Conservation (phyloP, 2,797 vertebrate species). For the Petrocephalus sullivani region DNA sequence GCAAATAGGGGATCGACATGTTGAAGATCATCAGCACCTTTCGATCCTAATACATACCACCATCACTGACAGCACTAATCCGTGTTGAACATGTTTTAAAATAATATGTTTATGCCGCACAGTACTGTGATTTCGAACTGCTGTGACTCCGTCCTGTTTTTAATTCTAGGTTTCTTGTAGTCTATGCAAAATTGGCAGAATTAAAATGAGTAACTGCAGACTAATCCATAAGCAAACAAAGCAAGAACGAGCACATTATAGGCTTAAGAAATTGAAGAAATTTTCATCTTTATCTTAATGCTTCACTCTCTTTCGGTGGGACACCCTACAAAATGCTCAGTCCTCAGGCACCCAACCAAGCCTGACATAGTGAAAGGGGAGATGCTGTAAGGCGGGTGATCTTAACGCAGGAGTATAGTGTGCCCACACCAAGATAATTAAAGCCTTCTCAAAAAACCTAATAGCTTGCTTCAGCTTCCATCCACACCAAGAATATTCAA, state of each 20-base stretch:
- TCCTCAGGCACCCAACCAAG: background rate
- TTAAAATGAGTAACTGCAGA: background rate
- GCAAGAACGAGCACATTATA: background rate
- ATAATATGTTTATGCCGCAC: background rate
- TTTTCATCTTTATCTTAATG: conserved; percentile 1
- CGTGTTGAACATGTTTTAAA: background rate
- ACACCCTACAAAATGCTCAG: background rate
- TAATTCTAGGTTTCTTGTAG: background rate
- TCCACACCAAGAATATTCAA: background rate
- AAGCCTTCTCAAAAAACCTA: background rate
- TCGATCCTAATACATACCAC: background rate
- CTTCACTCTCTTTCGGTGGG: background rate
- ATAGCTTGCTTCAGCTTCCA: background rate
- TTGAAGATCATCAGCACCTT: background rate
- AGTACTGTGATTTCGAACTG: background rate
- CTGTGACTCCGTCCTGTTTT: background rate
- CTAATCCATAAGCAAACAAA: background rate
- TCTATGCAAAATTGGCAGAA: background rate
- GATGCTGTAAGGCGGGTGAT: background rate
- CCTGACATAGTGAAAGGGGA: background rate
- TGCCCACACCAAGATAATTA: background rate
- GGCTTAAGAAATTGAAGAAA: background rate
- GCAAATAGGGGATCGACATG: background rate
- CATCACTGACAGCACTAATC: background rate
- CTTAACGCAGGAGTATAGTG: background rate